Percentiles rank a stretch among this genome's conserved stretches.
Evolutionary conservation across 2,797 vertebrate genomes (phyloP).

Genomic region (Euthynnus affinis): DNA sequence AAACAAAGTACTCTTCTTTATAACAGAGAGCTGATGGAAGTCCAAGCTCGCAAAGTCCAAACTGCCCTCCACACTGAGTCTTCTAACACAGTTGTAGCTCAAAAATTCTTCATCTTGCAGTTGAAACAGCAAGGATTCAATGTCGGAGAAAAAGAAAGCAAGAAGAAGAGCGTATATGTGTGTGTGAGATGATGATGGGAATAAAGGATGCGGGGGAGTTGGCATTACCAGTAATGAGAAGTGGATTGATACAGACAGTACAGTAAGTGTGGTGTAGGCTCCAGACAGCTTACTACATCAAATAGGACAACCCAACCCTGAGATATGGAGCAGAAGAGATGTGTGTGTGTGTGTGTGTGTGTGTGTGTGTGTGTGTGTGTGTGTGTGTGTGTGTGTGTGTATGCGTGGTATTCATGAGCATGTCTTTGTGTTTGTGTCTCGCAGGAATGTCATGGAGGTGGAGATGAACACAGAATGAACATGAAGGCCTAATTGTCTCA

Average conservation of each 20-base stretch:
- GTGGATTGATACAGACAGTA: slow-evolving; percentile 15
- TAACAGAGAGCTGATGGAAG: slow-evolving; percentile 3
- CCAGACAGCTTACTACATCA: slow-evolving; percentile 9
- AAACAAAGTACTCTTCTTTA: slow-evolving; percentile 15
- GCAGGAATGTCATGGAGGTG: slow-evolving; percentile 8
- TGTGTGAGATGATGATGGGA: background rate
- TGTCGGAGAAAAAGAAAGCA: background rate
- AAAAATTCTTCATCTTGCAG: background rate
- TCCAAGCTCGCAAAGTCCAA: background rate
- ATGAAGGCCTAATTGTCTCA: background rate
- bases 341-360: too few species aligned
- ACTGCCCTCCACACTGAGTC: background rate
- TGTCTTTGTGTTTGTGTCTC: slow-evolving; percentile 15
- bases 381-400: too few species aligned
- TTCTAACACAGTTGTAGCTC: background rate
- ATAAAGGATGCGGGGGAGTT: slow-evolving; percentile 14
- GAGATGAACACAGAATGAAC: slow-evolving; percentile 12
- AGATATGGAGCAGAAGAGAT: too few species aligned
- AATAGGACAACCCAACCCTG: slow-evolving; percentile 9
- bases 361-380: too few species aligned
- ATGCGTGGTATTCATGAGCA: background rate
- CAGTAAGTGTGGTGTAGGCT: slow-evolving; percentile 23
- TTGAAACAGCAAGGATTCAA: background rate
- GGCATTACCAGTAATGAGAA: background rate
- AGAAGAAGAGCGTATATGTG: background rate